A percentile compares a stretch with the other conserved stretches of the same genome.
These are phyloP conservation scores for Tinamus guttatus DNA, from an alignment of 2,113 vertebrate genomes.

Conservation along the genomic window DNA sequence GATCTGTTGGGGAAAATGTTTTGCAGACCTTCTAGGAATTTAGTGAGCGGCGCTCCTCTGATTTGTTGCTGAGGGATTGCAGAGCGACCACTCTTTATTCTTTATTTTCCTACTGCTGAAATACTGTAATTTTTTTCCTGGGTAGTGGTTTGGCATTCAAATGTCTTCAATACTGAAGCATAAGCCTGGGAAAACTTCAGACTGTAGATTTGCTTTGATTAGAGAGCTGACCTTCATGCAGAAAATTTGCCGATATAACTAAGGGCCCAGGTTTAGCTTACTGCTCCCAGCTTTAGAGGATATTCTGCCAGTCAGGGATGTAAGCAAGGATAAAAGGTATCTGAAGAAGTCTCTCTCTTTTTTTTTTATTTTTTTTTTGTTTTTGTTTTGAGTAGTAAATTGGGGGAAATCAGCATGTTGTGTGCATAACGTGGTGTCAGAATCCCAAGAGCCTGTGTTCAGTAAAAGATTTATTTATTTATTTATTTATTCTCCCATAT, in stretches of 20 bases:
- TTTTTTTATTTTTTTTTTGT: background rate
- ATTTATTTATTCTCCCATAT: too few species aligned
- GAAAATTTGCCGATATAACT: background rate
- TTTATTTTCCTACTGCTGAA: background rate
- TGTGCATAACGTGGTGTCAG: background rate
- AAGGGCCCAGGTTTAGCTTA: background rate
- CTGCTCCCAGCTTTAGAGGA: background rate
- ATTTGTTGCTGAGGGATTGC: background rate
- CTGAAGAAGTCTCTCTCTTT: background rate
- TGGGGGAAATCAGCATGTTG: background rate
- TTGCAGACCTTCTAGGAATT: background rate
- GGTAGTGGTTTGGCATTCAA: background rate
- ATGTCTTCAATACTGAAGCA: background rate
- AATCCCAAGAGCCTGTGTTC: background rate
- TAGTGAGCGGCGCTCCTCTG: background rate
- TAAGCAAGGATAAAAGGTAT: background rate
- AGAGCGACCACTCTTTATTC: background rate
- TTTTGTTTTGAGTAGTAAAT: background rate
- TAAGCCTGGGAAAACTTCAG: background rate
- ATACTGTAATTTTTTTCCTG: background rate
- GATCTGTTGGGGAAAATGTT: background rate
- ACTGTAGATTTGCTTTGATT: background rate
- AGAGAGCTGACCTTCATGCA: background rate
- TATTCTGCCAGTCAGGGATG: background rate
- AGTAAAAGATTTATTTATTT: background rate